A percentile compares a stretch with the other conserved stretches of the same genome.
These are phyloP conservation scores for Myoxocephalus aenaeus DNA, from an alignment of 2,797 vertebrate species.

Conservation along the genomic window DNA sequence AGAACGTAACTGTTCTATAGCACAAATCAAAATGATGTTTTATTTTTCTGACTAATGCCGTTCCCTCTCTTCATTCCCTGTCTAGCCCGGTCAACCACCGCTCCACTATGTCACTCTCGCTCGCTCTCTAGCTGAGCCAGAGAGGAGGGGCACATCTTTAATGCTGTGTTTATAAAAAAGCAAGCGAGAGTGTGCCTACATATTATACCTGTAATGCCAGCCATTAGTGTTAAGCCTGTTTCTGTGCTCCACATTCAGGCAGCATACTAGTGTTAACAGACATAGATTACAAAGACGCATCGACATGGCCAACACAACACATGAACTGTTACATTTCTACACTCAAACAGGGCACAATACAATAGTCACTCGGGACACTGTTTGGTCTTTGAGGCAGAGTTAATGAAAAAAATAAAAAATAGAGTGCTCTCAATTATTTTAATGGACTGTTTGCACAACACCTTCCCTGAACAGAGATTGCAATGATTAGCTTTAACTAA, in stretches of 20 bases:
- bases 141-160: too few relatives aligned
- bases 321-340: slow-evolving; percentile 13
- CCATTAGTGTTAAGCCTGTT: slow-evolving; percentile 41
- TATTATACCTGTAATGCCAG: slow-evolving; percentile 38
- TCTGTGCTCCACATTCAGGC: slow-evolving; percentile 51
- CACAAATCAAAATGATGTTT: not conserved
- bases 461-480: not conserved
- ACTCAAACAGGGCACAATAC: slow-evolving; percentile 42
- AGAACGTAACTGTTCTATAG: not conserved
- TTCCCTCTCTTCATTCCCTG: too few relatives aligned
- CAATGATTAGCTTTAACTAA: not conserved
- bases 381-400: too few relatives aligned
- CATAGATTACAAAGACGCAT: slow-evolving; percentile 41
- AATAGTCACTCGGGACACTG: slow-evolving; percentile 9
- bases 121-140: not conserved
- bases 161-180: too few relatives aligned
- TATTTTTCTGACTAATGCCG: not conserved
- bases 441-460: not conserved
- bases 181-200: not conserved
- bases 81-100: not conserved
- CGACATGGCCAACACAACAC: slow-evolving; percentile 44
- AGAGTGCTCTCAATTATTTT: not conserved
- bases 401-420: not conserved
- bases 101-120: not conserved
- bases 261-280: slow-evolving; percentile 37